Evolutionary conservation across 2,888 invertebrate genomes (phyloP), one percentile per base, ranked within the genome.

Genomic region (Pandemis corylana): DNA sequence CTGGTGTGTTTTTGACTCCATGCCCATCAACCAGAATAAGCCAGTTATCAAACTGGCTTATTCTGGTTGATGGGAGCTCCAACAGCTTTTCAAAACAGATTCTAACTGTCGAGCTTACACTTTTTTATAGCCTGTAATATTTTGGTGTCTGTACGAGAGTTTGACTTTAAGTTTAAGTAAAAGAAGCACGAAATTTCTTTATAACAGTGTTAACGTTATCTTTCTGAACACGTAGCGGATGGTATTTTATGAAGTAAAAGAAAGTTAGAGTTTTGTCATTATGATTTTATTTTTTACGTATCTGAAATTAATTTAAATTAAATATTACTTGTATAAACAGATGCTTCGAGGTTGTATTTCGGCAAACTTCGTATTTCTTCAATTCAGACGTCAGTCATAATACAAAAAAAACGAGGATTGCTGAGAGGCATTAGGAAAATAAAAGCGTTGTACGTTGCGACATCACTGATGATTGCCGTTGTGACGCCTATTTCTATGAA

Each of bases 241-340:
- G 59, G 13, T 63, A 63, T 42, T 63, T 63, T 63, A 13, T 63
- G 63, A 63, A 41, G 42, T 63, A 41, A n/a, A 63, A 63, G n/a
- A 42, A 63, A 63, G 42, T 42, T 41, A 1, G 41, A 42, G 15
- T 41, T 63, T 63, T 42, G 63, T 41, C 7, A 42, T 36, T 36
- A 41, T 41, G 62, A 7, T 62, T 56, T 56, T 3, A 28, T 28
- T 59, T 59, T 59, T 28, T 59, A 0, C 3, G 15, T 28, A 28
- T 59, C 28, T n/a, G 7, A 15, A 28, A 53, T 15, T 15, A 53
- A 53, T 7, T 53, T 53, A 7, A 4, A 49, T 49, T 12, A 49
- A 5, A 49, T 49, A 36, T 36, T 36, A 36, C 28, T 4, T 36
- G 28, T 36, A n/a, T n/a, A 36, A 36, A 36, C 28, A 36, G 28